A percentile compares a stretch with the other conserved stretches of the same genome.
Evolutionary conservation across 1,140 invertebrate genomes (phyloP).

Genomic region (Drosophila lacertosa): DNA sequence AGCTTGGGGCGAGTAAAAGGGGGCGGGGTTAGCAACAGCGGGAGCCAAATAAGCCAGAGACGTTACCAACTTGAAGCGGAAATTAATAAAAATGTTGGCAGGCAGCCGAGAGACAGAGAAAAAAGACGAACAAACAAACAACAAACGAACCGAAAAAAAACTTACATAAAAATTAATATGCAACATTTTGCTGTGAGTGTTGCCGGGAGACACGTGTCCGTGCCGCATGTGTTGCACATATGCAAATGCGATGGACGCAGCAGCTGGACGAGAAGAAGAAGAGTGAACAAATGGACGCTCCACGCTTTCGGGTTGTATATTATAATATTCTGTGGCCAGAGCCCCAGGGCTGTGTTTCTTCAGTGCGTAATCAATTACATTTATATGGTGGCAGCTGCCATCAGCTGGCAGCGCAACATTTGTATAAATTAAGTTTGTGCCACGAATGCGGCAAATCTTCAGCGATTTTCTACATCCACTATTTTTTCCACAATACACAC

Average conservation of each 20-base stretch:
- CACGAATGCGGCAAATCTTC: constrained; percentile 33
- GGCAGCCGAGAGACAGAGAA: background rate
- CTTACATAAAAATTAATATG: constrained; percentile 70
- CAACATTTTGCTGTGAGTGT: constrained; percentile 63
- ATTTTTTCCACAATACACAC: constrained; percentile 18
- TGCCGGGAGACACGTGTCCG: constrained; percentile 39
- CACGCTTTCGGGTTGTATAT: constrained; percentile 16
- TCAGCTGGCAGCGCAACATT: constrained; percentile 41
- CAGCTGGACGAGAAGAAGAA: background rate
- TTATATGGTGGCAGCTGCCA: constrained; percentile 48
- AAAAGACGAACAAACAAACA: constrained; percentile 54
- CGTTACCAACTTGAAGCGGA: constrained; percentile 56
- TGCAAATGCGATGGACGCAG: constrained; percentile 55
- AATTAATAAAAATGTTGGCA: constrained; percentile 68
- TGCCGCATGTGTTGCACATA: constrained; percentile 66
- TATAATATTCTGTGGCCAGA: constrained; percentile 24
- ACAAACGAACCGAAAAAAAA: constrained; percentile 18
- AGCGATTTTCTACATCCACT: background rate
- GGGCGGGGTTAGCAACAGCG: background rate
- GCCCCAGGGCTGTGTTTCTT: constrained; percentile 10
- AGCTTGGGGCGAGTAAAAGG: background rate
- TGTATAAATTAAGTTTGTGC: constrained; percentile 57
- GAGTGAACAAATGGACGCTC: background rate
- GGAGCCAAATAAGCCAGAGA: constrained; percentile 11
- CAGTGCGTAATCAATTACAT: constrained; percentile 59